phyloP scores from a whole-genome alignment of 2,113 vertebrate species.

The Arizona elegans region DNA sequence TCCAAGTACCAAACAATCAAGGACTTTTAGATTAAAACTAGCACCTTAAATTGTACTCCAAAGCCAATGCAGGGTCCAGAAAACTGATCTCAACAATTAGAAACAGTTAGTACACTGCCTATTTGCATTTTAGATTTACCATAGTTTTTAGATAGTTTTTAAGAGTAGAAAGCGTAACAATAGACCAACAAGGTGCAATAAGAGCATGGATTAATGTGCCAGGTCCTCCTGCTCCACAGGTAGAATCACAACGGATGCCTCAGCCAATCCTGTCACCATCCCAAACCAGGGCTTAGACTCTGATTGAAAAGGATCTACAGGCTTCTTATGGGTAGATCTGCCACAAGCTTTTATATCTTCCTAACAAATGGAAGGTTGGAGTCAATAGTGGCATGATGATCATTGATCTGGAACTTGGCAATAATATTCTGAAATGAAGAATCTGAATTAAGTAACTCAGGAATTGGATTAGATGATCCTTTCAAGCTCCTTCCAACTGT shows the following conservation, averaged over 20 bases:
- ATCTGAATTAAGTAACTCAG: neutral
- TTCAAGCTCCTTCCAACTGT: neutral
- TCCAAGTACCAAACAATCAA: neutral
- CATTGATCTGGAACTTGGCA: neutral
- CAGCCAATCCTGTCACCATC: neutral
- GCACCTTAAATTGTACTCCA: neutral
- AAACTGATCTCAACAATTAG: neutral
- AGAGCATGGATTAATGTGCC: neutral
- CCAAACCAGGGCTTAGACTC: neutral
- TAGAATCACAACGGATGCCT: neutral
- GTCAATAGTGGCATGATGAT: neutral
- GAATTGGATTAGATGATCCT: neutral
- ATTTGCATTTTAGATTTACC: neutral
- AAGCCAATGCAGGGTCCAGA: neutral
- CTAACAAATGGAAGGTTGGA: neutral
- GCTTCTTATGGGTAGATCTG: neutral
- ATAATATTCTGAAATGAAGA: neutral
- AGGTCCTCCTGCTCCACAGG: neutral
- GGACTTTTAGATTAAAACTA: neutral
- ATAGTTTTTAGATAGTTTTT: neutral
- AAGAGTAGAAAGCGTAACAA: neutral
- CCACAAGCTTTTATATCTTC: neutral
- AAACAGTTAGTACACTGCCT: neutral
- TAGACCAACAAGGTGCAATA: neutral
- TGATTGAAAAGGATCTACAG: neutral